Conservation (phyloP, 1,140 invertebrate genomes). For the Proales similis region DNA sequence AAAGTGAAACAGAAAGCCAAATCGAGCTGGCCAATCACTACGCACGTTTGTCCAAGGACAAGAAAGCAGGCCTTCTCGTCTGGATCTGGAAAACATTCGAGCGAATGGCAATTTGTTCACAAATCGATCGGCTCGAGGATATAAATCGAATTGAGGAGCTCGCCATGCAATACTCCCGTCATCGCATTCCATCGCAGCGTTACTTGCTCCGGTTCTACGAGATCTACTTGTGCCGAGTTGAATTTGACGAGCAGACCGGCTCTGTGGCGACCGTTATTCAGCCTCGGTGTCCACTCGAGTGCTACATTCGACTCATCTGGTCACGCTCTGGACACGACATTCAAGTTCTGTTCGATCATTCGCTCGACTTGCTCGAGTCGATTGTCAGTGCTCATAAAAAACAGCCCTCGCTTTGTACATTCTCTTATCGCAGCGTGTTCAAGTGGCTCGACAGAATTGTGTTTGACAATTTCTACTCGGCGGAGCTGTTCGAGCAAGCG, state of each 20-base stretch:
- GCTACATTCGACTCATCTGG: slow-evolving; percentile 21
- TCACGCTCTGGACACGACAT: slow-evolving; percentile 5
- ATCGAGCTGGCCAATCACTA: slow-evolving; percentile 20
- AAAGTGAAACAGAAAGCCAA: background rate
- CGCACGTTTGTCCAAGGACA: slow-evolving; percentile 9
- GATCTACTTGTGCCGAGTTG: background rate
- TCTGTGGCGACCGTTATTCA: background rate
- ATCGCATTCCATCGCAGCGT: too few species aligned
- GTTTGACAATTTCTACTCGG: too few species aligned
- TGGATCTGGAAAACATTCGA: slow-evolving; percentile 25
- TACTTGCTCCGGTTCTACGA: slow-evolving; percentile 32
- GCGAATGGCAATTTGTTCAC: background rate
- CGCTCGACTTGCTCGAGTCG: slow-evolving; percentile 16
- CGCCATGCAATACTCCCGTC: too few species aligned
- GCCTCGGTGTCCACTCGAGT: slow-evolving; percentile 18
- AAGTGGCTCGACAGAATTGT: slow-evolving; percentile 34
- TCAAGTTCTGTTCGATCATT: slow-evolving; percentile 19
- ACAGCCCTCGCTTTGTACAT: background rate
- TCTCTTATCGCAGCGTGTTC: slow-evolving; percentile 21
- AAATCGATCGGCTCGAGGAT: too few species aligned
- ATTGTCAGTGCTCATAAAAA: slow-evolving; percentile 32
- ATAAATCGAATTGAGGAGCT: too few species aligned
- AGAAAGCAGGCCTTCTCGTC: background rate
- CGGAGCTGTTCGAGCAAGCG: too few species aligned
- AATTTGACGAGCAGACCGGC: background rate